Evolutionary conservation across 2,888 invertebrate genomes (phyloP).

Genomic region (Melipona beecheii): DNA sequence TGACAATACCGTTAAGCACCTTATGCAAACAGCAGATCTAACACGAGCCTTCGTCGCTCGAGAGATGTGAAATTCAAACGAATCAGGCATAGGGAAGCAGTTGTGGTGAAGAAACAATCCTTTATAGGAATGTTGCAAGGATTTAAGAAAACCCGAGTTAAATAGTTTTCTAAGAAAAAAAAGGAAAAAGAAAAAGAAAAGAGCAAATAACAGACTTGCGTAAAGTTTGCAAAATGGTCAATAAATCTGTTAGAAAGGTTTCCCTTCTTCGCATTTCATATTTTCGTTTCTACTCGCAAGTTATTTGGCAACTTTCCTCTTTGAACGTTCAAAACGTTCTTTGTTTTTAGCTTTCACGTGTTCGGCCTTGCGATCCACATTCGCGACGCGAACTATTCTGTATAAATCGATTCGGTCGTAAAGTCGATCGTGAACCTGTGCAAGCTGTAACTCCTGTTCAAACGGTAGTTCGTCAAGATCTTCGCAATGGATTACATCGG

Average conservation of each 20-base stretch:
- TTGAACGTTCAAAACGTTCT: background rate
- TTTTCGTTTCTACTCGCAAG: background rate
- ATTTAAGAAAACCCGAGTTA: background rate
- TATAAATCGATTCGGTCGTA: constrained; percentile 53
- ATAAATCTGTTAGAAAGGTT: background rate
- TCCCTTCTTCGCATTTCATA: background rate
- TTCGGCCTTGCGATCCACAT: background rate
- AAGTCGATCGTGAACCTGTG: constrained; percentile 36
- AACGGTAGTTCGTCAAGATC: constrained; percentile 38
- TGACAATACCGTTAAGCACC: background rate
- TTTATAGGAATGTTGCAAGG: constrained; percentile 1
- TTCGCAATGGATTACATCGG: constrained; percentile 43
- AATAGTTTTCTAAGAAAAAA: background rate
- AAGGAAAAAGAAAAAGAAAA: background rate
- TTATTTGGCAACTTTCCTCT: background rate
- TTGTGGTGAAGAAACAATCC: background rate
- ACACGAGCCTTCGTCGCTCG: background rate
- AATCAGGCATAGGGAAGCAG: background rate
- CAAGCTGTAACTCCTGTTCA: constrained; percentile 29
- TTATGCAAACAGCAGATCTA: background rate
- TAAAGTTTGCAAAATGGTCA: background rate
- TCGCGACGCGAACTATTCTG: constrained; percentile 22
- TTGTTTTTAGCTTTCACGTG: background rate
- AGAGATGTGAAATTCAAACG: constrained; percentile 1
- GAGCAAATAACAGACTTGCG: background rate